Evolutionary conservation across 2,888 invertebrate species (phyloP).

Genomic region (Lutraria lutraria): DNA sequence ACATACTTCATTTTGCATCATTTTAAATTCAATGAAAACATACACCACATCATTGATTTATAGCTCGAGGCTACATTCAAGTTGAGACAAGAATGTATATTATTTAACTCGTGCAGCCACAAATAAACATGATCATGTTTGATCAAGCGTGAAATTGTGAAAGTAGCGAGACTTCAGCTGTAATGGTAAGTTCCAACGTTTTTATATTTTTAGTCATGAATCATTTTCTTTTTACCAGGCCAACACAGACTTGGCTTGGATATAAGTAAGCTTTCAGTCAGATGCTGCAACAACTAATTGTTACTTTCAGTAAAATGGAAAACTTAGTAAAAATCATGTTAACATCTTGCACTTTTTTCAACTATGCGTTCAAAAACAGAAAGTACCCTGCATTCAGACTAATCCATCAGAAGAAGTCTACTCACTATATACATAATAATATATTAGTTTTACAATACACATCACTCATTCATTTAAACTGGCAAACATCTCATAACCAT

Average conservation of each 20-base stretch:
- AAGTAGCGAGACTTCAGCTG: not conserved
- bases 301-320: not conserved
- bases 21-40: not conserved
- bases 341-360: not conserved
- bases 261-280: not conserved
- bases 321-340: not conserved
- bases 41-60: not conserved
- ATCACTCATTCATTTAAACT: not conserved
- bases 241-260: not conserved
- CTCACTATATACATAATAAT: constrained; percentile 38
- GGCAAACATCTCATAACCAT: constrained; percentile 5
- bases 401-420: constrained; percentile 39
- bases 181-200: not conserved
- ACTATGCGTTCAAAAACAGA: not conserved
- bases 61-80: constrained; percentile 1
- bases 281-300: not conserved
- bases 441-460: constrained; percentile 33
- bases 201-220: not conserved
- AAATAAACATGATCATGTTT: not conserved
- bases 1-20: not conserved
- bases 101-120: not conserved
- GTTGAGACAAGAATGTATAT: not conserved
- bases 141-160: not conserved
- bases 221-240: not conserved
- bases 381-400: constrained; percentile 5